Evolutionary conservation across 2,113 vertebrate genomes (phyloP).

Genomic region (Suncus etruscus): DNA sequence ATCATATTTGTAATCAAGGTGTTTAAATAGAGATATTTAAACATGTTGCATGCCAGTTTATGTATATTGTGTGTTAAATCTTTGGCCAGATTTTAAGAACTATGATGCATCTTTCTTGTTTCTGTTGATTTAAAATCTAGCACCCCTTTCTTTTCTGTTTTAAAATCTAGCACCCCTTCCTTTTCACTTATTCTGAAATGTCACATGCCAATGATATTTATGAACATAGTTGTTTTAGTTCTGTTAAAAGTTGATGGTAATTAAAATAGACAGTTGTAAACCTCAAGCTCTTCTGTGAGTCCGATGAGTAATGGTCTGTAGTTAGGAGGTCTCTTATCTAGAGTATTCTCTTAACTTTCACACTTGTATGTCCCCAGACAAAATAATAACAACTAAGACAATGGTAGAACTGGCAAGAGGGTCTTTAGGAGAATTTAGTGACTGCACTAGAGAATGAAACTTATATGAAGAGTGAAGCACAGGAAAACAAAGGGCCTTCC

Average conservation of each 20-base stretch:
- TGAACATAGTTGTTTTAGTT: constrained; percentile 56
- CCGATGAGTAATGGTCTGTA: neutral
- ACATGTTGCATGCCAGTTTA: too few relatives aligned
- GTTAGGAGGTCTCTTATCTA: neutral
- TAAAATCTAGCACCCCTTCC: neutral
- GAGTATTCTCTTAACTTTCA: neutral
- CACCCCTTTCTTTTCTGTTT: neutral
- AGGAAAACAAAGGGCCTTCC: too few relatives aligned
- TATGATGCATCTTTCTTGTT: too few relatives aligned
- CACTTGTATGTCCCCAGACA: neutral
- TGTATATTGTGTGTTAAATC: too few relatives aligned
- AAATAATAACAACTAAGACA: neutral
- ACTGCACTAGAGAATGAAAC: too few relatives aligned
- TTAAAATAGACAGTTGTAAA: constrained; percentile 37
- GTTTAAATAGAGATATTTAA: too few relatives aligned
- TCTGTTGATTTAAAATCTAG: too few relatives aligned
- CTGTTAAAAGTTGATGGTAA: constrained; percentile 55
- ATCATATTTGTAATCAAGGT: too few relatives aligned
- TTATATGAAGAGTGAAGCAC: too few relatives aligned
- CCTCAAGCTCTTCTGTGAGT: neutral
- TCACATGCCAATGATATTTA: constrained; percentile 26
- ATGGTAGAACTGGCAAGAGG: neutral
- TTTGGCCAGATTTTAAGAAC: too few relatives aligned
- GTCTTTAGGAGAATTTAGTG: too few relatives aligned
- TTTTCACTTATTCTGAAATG: too few relatives aligned